Evolutionary conservation across 2,888 invertebrate species (phyloP).

Genomic region (Hypomecis atomaria): DNA sequence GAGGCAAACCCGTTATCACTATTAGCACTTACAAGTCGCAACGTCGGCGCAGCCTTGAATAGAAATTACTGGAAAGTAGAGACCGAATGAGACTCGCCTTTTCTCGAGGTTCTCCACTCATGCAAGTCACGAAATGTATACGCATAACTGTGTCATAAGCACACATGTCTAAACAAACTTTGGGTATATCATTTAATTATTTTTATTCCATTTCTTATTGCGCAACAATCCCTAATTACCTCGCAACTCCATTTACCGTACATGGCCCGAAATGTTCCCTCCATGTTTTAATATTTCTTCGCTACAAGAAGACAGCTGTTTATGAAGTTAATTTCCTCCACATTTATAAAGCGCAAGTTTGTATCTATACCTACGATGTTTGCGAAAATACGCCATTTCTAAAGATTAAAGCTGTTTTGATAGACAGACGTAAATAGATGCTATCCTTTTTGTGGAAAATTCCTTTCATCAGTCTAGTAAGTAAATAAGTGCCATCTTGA

Average conservation of each 20-base stretch:
- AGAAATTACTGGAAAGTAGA: constrained; percentile 62
- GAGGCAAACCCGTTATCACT: constrained; percentile 61
- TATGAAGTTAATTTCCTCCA: constrained; percentile 59
- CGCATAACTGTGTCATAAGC: constrained; percentile 56
- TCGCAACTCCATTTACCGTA: constrained; percentile 20
- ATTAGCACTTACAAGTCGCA: constrained; percentile 71
- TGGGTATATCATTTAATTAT: constrained; percentile 46
- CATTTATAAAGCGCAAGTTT: constrained; percentile 46
- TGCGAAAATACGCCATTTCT: constrained; percentile 55
- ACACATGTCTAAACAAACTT: constrained; percentile 65
- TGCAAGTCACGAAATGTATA: constrained; percentile 66
- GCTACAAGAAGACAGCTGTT: constrained; percentile 52
- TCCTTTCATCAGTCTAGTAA: constrained; percentile 56
- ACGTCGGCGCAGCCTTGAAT: constrained; percentile 62
- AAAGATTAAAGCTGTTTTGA: constrained; percentile 66
- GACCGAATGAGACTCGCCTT: constrained; percentile 38
- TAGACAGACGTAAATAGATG: constrained; percentile 60
- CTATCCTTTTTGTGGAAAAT: constrained; percentile 54
- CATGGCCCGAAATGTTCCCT: constrained; percentile 18
- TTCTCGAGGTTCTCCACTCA: constrained; percentile 48
- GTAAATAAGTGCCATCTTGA: constrained; percentile 51
- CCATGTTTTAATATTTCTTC: constrained; percentile 31
- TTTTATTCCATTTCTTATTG: constrained; percentile 20
- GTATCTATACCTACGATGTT: constrained; percentile 47
- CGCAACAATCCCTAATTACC: constrained; percentile 23